Evolutionary conservation across 2,797 vertebrate species (phyloP), one percentile per base, ranked within the genome.

Genomic region (Synaphobranchus kaupii): DNA sequence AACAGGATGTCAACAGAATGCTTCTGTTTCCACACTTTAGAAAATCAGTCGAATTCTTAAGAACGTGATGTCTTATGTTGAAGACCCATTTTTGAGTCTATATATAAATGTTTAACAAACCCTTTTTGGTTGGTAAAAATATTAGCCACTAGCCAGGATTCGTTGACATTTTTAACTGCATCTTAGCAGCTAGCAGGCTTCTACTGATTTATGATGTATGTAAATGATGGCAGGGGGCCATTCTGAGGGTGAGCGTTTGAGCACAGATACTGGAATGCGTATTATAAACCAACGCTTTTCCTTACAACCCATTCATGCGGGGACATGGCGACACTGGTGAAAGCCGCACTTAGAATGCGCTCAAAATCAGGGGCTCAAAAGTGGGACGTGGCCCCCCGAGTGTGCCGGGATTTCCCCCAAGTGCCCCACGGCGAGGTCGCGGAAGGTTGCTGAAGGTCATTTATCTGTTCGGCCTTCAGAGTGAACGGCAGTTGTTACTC

Each of bases 401-500:
- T 2, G n/a, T 4, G n/a, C 31, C 31, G 68, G 17, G 28, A 71
- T 71, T 71, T 34, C n/a, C 68, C 28, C 68, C 6, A 1, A 9
- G 63, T 28, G 25, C 25, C 63, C 63, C 25, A 25, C 58, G 5
- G 12, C 17, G 3, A 84, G 82, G 28, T 87, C 68, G 56, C 52
- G 12, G 25, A 34, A 73, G 31, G 17, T n/a, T 22, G 54, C 44
- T 73, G 28, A 15, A 73, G 63, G 63, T 68, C 63, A 54, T 84
- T 39, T 86, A 86, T 86, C 73, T 87, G 83, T 44, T 58, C 52
- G 3, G n/a, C 48, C 25, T 76, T 78, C 84, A 48, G n/a, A n/a
- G 73, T 44, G 54, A 88, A 85, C 71, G 66, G 87, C 5, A 58
- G 83, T 47, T 39, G 22, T 22, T 78, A 63, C 83, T 88, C 68